Evolutionary conservation across 2,888 invertebrate genomes (phyloP).

Genomic region (Troides oblongomaculatus): DNA sequence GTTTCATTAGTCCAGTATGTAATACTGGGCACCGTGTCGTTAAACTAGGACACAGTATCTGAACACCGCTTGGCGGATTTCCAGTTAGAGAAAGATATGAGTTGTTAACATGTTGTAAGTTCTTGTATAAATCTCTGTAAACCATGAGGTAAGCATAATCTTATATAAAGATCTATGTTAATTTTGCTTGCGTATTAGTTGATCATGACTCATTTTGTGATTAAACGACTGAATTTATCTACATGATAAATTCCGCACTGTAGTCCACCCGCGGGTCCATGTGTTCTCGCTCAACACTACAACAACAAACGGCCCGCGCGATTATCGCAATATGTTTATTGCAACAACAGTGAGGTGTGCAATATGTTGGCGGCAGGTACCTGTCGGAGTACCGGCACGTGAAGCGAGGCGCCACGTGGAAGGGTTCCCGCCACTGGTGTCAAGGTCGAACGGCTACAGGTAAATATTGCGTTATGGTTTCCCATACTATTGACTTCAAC

Average conservation of each 20-base stretch:
- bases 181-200: too few relatives aligned
- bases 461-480: conserved; percentile 35
- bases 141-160: too few relatives aligned
- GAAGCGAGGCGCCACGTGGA: conserved; percentile 97
- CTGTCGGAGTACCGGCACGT: conserved; percentile 98
- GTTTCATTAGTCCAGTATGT: too few relatives aligned
- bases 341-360: conserved; percentile 4
- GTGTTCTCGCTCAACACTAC: not conserved
- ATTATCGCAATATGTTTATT: conserved; percentile 13
- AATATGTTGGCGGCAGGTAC: conserved; percentile 78
- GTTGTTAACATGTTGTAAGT: too few relatives aligned
- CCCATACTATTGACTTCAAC: too few relatives aligned
- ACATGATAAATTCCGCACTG: conserved; percentile 14
- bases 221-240: not conserved
- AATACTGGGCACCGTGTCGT: too few relatives aligned
- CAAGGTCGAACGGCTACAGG: conserved; percentile 87
- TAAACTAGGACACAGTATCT: too few relatives aligned
- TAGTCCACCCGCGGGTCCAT: not conserved
- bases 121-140: too few relatives aligned
- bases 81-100: too few relatives aligned
- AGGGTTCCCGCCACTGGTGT: conserved; percentile 88
- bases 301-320: not conserved
- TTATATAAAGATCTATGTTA: too few relatives aligned
- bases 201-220: not conserved
- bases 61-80: too few relatives aligned